Conservation (phyloP, 1,140 invertebrate species). For the Drosophila funebris region DNA sequence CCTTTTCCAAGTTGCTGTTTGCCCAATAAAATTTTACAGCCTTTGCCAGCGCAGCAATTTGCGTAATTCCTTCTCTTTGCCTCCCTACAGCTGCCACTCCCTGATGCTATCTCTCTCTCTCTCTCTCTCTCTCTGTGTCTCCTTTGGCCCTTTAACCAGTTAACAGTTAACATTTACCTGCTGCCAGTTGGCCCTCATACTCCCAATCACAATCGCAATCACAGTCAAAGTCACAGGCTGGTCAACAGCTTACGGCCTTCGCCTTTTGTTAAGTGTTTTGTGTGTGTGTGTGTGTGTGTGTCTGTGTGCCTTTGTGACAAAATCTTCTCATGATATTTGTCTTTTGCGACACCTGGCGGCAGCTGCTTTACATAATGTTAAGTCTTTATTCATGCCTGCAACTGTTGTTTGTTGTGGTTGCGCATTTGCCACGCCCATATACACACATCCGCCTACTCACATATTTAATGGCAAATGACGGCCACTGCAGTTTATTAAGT, state of each 20-base stretch:
- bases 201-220: conserved; percentile 34
- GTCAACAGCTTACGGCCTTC: conserved; percentile 70
- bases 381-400: conserved; percentile 21
- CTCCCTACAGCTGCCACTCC: no score
- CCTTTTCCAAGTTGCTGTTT: conserved; percentile 51
- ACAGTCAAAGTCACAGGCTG: conserved; percentile 42
- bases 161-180: background rate
- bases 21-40: conserved; percentile 80
- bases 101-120: background rate
- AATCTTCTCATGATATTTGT: conserved; percentile 33
- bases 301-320: background rate
- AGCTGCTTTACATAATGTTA: conserved; percentile 62
- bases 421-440: background rate
- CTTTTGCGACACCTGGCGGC: conserved; percentile 44
- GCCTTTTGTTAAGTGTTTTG: conserved; percentile 52
- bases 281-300: background rate
- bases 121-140: conserved; percentile 39
- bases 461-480: background rate
- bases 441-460: background rate
- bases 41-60: conserved; percentile 80
- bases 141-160: background rate
- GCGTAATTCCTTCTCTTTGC: conserved; percentile 68
- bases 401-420: no score
- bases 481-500: no score
- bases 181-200: background rate